Evolutionary conservation across 2,113 vertebrate genomes (phyloP), one percentile per base, ranked within the genome.

Genomic region (Vimba vimba): DNA sequence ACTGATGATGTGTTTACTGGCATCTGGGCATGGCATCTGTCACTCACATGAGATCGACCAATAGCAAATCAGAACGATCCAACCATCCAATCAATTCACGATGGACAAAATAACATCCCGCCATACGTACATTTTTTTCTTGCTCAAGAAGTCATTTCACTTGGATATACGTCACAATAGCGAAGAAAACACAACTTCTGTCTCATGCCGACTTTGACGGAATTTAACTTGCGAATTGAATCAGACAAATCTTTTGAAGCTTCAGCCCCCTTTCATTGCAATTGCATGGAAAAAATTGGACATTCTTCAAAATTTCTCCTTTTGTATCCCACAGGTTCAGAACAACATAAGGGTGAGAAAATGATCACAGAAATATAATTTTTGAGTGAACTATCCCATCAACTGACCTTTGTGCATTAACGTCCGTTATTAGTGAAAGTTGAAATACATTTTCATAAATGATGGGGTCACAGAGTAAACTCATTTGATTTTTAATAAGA

Each of bases 401-500:
- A 57, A 21, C 62, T 78, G 82, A 79, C 76, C 36, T 59, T 73
- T 76, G 17, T 27, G 39, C 64, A 45, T 60, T 62, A 52, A 60
- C 6, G 19, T 57, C 19, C 2, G 83, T 82, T 88, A 68, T 83
- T 62, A 84, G 75, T 87, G 36, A 85, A 80, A 81, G 62, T n/a
- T 62, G 62, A 85, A 86, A 43, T 83, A 45, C 80, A 86, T 87
- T 69, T 76, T 78, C 73, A 82, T 75, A 82, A 87, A 77, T 90
- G 85, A 76, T 39, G 50, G 86, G 84, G 55, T 79, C 78, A 43
- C 83, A 39, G 85, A 86, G 73, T 75, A 86, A 90, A 88, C 73
- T 76, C 27, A 78, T 88, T 76, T 86, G 60, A 27, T 71, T 75
- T 87, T 87, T 87, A 86, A 90, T 87, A 79, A 76, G 71, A 83